Evolutionary conservation across 2,113 vertebrate species (phyloP), one percentile per base, ranked within the genome.

Genomic region (Scophthalmus maximus): DNA sequence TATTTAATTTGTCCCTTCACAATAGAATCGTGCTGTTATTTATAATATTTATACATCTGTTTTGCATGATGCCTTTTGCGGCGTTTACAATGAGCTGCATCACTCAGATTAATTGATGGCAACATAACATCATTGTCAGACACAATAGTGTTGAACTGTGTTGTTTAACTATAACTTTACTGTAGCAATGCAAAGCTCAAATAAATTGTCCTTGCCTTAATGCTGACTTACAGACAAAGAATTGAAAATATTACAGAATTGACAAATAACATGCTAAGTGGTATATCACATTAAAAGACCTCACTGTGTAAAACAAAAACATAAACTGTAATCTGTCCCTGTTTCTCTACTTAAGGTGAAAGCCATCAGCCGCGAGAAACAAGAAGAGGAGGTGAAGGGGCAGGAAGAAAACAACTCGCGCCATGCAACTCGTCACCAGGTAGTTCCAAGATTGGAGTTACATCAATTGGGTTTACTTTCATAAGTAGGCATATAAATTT

Each of bases 391-490:
- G 63, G 62, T 95, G 52, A 96, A 99, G 74, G 89, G 88, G 26
- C 96, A 97, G 87, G 97, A 98, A 36, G 98, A 98, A 88, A 97
- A 94, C 83, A 97, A 96, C 92, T 94, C 95, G 17, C 94, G 98
- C 70, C 98, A 99, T 1, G 95, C 97, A 70, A 99, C 98, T 68
- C 95, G 98, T 34, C 97, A 98, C 91, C 98, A 99, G 96, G 97
- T 97, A 78, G 3, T 18, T 3, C n/a, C 14, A 11, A 22, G 5
- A 60, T 18, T 36, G 1, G 6, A n/a, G 6, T 59, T 15, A n/a
- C 4, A 18, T 3, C 12, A 4, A n/a, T 63, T 6, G 12, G 3
- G 1, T 32, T 7, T 10, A 22, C 0, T 38, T 29, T 26, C 3
- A 42, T 18, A 4, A 42, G 17, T 14, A 42, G 18, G 6, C 14